These are phyloP conservation scores for Sphenopsis melanotis DNA, from an alignment of 2,797 vertebrate genomes.

Conservation along the genomic window DNA sequence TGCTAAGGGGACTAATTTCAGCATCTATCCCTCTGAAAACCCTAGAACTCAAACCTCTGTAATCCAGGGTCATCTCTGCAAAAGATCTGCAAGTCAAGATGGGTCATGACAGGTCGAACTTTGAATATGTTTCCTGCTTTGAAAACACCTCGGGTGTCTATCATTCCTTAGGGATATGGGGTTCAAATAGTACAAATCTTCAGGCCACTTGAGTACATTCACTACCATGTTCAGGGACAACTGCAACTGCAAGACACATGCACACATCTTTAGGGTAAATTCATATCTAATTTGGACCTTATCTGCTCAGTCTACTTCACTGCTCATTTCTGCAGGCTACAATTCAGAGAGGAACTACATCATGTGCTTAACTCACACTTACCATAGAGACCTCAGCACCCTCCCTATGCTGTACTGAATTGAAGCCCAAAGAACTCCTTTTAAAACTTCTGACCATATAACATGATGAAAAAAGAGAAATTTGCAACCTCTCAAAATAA, in stretches of 20 bases:
- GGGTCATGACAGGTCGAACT: not conserved
- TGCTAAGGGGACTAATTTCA: not conserved
- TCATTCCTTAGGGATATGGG: not conserved
- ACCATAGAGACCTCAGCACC: not conserved
- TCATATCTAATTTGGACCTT: not conserved
- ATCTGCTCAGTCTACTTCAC: not conserved
- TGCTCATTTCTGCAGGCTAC: not conserved
- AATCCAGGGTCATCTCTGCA: not conserved
- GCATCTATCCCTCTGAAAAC: not conserved
- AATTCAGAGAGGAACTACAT: not conserved
- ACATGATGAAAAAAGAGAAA: not conserved
- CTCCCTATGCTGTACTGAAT: not conserved
- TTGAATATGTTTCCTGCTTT: not conserved
- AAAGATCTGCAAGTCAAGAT: not conserved
- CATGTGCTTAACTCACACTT: not conserved
- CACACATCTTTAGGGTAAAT: not conserved
- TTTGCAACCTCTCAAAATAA: not conserved
- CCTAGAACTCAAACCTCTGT: not conserved
- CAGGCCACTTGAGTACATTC: not conserved
- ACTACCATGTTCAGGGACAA: not conserved
- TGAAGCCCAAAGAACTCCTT: not conserved
- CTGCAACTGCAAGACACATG: not conserved
- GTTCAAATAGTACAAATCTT: not conserved
- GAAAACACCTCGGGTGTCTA: not conserved
- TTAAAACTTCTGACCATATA: not conserved